Percentiles rank a stretch among this genome's conserved stretches.
Evolutionary conservation across 2,113 vertebrate species (phyloP).

Genomic region (Colius striatus): DNA sequence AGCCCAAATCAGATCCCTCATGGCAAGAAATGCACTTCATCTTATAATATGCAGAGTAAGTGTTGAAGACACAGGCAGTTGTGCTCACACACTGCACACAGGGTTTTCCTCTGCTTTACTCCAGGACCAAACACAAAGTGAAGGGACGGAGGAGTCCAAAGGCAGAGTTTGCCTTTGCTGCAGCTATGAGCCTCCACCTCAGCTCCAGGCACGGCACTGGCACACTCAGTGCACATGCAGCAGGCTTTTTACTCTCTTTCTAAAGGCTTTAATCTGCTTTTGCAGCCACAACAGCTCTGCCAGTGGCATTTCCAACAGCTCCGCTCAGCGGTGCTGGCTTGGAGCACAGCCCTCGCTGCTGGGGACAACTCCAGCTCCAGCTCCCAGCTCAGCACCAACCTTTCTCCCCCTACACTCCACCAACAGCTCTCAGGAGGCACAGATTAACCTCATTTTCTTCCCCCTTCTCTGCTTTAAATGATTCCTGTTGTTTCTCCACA

Average conservation of each 20-base stretch:
- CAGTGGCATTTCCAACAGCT: slow-evolving; percentile 1
- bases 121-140: not conserved
- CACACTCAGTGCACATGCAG: not conserved
- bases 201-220: not conserved
- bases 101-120: not conserved
- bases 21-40: not conserved
- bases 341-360: not conserved
- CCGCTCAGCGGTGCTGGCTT: slow-evolving; percentile 34
- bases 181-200: accelerated
- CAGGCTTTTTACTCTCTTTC: accelerated
- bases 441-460: not conserved
- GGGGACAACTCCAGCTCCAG: not conserved
- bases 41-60: not conserved
- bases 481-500: not conserved
- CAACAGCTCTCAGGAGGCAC: not conserved
- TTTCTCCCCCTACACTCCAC: accelerated
- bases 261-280: not conserved
- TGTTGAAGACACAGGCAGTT: accelerated
- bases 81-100: accelerated
- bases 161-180: not conserved
- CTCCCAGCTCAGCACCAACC: not conserved
- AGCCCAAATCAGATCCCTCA: not conserved
- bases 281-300: not conserved
- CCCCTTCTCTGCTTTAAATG: not conserved
- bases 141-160: not conserved